These are phyloP conservation scores for Balaeniceps rex DNA, from an alignment of 2,113 vertebrate species.

Conservation along the genomic window DNA sequence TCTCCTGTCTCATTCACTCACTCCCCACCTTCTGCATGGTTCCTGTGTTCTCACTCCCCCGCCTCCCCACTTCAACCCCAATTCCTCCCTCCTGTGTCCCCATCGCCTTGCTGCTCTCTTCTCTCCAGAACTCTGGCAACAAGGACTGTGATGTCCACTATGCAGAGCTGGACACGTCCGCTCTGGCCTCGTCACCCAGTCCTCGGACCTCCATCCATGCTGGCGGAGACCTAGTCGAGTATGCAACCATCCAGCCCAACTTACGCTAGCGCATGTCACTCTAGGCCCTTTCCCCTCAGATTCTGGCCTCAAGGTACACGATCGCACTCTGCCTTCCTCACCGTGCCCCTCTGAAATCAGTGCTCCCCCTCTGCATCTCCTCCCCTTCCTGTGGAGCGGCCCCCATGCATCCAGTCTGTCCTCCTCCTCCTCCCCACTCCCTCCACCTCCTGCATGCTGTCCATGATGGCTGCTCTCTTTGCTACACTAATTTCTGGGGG, in stretches of 20 bases:
- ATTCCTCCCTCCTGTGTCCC: slow-evolving; percentile 18
- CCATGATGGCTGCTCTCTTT: not conserved
- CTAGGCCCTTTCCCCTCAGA: slow-evolving; percentile 82
- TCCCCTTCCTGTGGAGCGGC: not conserved
- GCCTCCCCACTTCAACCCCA: not conserved
- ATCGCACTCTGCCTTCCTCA: slow-evolving; percentile 4
- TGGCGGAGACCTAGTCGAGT: slow-evolving; percentile 91
- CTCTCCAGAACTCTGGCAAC: slow-evolving; percentile 86
- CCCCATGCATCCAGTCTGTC: not conserved
- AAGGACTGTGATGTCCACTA: slow-evolving; percentile 89
- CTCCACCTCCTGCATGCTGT: not conserved
- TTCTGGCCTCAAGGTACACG: slow-evolving; percentile 88
- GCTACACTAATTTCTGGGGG: not conserved
- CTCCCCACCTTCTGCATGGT: not conserved
- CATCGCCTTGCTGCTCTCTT: slow-evolving; percentile 77
- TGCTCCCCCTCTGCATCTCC: not conserved
- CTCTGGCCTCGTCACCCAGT: slow-evolving; percentile 84
- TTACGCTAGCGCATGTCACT: slow-evolving; percentile 84
- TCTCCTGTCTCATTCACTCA: not conserved
- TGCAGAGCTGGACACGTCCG: slow-evolving; percentile 90
- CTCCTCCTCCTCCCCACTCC: not conserved
- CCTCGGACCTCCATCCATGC: slow-evolving; percentile 79
- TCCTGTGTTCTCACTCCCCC: not conserved
- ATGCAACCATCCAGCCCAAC: slow-evolving; percentile 93
- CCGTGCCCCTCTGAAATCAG: not conserved